Percentiles rank a stretch among this genome's conserved stretches.
phyloP scores from a whole-genome alignment of 2,888 invertebrate species.

The Ectemnius cavifrons region DNA sequence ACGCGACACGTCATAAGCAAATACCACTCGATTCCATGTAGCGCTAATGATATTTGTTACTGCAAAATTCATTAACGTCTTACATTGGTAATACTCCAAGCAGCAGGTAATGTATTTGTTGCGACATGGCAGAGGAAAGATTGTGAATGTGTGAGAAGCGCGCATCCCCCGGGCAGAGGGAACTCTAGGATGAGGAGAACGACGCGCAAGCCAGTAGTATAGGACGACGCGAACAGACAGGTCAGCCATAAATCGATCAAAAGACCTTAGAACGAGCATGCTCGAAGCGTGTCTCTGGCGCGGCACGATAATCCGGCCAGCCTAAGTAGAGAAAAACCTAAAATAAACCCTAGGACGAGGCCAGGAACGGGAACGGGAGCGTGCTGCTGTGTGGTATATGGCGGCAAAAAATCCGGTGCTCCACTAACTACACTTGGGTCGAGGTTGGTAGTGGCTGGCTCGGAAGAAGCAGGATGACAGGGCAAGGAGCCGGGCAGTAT shows the following conservation, averaged over 20 bases:
- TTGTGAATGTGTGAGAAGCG: too few relatives aligned
- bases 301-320: neutral
- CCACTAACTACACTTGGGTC: neutral
- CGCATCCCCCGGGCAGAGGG: too few relatives aligned
- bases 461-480: neutral
- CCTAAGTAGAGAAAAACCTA: neutral
- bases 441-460: neutral
- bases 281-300: slow-evolving; percentile 1
- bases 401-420: neutral
- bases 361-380: neutral
- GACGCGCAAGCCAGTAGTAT: too few relatives aligned
- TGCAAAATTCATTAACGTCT: too few relatives aligned
- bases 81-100: too few relatives aligned
- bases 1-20: too few relatives aligned
- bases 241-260: slow-evolving; percentile 6
- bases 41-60: too few relatives aligned
- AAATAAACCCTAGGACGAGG: neutral
- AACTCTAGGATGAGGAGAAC: too few relatives aligned
- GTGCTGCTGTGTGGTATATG: neutral
- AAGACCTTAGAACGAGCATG: slow-evolving; percentile 1
- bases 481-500: neutral
- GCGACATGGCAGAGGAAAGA: too few relatives aligned
- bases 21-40: too few relatives aligned
- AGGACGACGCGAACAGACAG: too few relatives aligned
- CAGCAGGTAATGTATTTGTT: too few relatives aligned